Percentiles rank a stretch among this genome's conserved stretches.
phyloP scores from a whole-genome alignment of 1,140 invertebrate genomes.

The Homarus americanus region DNA sequence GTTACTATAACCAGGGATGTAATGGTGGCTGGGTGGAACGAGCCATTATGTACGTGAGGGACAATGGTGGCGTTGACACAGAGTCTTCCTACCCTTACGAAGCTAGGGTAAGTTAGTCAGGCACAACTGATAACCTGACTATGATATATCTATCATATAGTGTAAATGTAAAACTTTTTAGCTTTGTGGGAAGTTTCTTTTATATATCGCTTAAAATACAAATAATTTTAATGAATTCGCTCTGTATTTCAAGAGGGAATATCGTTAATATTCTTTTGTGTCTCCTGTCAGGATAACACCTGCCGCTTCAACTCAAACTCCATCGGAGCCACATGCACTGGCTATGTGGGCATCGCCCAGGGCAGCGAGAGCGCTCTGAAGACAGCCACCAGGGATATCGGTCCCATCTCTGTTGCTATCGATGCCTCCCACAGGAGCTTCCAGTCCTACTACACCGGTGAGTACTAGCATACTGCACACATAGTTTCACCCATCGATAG shows the following conservation, averaged over 20 bases:
- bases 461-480: slow-evolving; percentile 21
- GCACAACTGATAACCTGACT: too few species aligned
- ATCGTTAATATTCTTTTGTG: too few species aligned
- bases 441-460: slow-evolving; percentile 86
- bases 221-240: too few species aligned
- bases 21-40: not conserved
- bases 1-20: too few species aligned
- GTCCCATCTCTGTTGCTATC: slow-evolving; percentile 86
- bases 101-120: not conserved
- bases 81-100: too few species aligned
- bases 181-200: too few species aligned
- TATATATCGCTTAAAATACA: too few species aligned
- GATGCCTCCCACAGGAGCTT: slow-evolving; percentile 84
- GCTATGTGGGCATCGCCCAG: slow-evolving; percentile 87
- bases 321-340: slow-evolving; percentile 90
- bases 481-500: too few species aligned
- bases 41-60: not conserved
- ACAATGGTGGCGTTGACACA: not conserved
- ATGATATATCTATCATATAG: too few species aligned
- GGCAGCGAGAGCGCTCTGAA: slow-evolving; percentile 86
- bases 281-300: slow-evolving; percentile 77
- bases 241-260: too few species aligned
- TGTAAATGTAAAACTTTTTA: too few species aligned
- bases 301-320: slow-evolving; percentile 85
- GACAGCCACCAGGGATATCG: slow-evolving; percentile 90